Evolutionary conservation across 2,888 invertebrate species (phyloP), one percentile per base, ranked within the genome.

Genomic region (Thymelicus sylvestris): DNA sequence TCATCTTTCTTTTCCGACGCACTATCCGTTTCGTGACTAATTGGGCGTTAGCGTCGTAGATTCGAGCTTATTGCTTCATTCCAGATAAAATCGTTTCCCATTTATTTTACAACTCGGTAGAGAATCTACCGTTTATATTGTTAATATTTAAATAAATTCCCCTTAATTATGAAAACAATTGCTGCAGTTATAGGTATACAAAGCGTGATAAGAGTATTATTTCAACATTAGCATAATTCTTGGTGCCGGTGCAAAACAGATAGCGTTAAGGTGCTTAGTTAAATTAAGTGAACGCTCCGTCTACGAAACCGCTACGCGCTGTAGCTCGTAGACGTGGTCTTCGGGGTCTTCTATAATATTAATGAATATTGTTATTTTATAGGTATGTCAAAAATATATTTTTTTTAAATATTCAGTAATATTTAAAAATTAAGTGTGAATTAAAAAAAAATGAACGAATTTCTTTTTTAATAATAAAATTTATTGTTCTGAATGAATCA

Each of bases 1-100:
- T 89, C 88, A 89, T 89, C 83, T 85, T 86, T 89, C 83, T 83
- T 81, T 79, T 78, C 80, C 75, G 80, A 77, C 81, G 75, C 79
- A 74, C 91, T 88, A 93, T 94, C 89, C 91, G 88, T 94, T 90
- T 89, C 86, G 86, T 86, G 90, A 89, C 94, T 95, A 95, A 95
- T 95, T 95, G 94, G 91, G 89, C 93, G 92, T 86, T 89, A 92
- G 88, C 85, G 89, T 85, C 84, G 83, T 82, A 81, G 80, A 83
- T 85, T 83, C 77, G 48, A 64, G 74, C 63, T 67, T 72, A 72
- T 76, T 55, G 60, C 68, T 69, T 39, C 50, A 19, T 59, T 59
- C n/a, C 75, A 75, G 75, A 82, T 81, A 83, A 81, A 73, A 79
- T 72, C 74, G 65, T 73, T 79, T 81, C 78, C 50, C 63, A 69